These are phyloP conservation scores for Dorcus parallelipipedus DNA, from an alignment of 2,888 invertebrate genomes.

Conservation along the genomic window DNA sequence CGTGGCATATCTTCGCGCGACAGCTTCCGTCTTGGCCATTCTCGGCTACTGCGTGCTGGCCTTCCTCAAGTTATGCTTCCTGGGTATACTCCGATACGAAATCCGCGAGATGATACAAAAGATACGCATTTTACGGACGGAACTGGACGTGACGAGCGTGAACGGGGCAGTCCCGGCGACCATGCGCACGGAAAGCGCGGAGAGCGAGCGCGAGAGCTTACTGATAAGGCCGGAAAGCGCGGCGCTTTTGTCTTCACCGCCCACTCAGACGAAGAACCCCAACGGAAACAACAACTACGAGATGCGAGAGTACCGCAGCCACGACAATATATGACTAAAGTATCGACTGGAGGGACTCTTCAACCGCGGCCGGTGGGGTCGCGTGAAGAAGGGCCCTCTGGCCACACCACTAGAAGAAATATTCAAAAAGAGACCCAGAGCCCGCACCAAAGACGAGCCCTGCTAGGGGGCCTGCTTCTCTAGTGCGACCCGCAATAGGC, in stretches of 20 bases:
- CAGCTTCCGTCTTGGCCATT: constrained; percentile 73
- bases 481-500: constrained; percentile 49
- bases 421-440: constrained; percentile 41
- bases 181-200: constrained; percentile 46
- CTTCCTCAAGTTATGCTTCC: constrained; percentile 84
- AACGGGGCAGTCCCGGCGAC: constrained; percentile 59
- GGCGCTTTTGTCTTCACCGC: constrained; percentile 44
- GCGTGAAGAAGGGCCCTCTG: constrained; percentile 51
- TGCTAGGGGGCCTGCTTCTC: constrained; percentile 16
- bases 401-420: constrained; percentile 50
- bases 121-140: constrained; percentile 74
- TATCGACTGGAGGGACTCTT: constrained; percentile 71
- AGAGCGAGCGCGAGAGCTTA: constrained; percentile 59
- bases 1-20: constrained; percentile 70
- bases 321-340: constrained; percentile 68
- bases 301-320: constrained; percentile 65
- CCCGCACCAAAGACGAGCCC: constrained; percentile 15
- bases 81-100: constrained; percentile 81
- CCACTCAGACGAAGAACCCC: constrained; percentile 55
- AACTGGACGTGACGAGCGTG: constrained; percentile 56
- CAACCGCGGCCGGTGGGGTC: constrained; percentile 52
- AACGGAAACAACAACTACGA: constrained; percentile 79
- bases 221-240: constrained; percentile 55
- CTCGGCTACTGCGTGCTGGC: constrained; percentile 82
- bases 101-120: constrained; percentile 90